Evolutionary conservation across 2,113 vertebrate species (phyloP).

Genomic region (Dryoscopus gambensis): DNA sequence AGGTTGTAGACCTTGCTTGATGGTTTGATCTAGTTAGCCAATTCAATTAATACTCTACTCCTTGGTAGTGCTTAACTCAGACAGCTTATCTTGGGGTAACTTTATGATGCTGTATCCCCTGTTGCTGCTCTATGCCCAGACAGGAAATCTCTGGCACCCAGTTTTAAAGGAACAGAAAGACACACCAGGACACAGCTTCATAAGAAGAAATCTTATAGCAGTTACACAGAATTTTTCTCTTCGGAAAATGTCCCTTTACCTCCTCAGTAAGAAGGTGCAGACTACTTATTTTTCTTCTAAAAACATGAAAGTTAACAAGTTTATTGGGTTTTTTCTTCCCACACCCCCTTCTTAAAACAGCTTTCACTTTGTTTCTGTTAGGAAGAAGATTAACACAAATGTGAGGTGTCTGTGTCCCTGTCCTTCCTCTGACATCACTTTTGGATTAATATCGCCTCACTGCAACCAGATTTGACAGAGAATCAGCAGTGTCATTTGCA

Average conservation of each 20-base stretch:
- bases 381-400: not conserved
- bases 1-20: not conserved
- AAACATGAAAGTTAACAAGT: not conserved
- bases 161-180: no score
- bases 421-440: not conserved
- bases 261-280: not conserved
- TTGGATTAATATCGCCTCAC: not conserved
- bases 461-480: not conserved
- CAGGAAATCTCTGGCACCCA: no score
- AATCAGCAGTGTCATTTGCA: not conserved
- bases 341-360: not conserved
- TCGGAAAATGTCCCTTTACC: not conserved
- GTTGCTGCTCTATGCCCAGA: no score
- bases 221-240: not conserved
- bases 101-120: no score
- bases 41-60: not conserved
- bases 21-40: not conserved
- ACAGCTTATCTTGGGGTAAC: not conserved
- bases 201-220: not conserved
- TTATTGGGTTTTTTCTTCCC: not conserved
- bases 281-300: not conserved
- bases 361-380: not conserved
- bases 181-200: not conserved
- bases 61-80: not conserved
- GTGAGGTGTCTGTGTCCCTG: not conserved